Conservation (phyloP, 2,888 invertebrate genomes). For the Nymphalis polychloros region DNA sequence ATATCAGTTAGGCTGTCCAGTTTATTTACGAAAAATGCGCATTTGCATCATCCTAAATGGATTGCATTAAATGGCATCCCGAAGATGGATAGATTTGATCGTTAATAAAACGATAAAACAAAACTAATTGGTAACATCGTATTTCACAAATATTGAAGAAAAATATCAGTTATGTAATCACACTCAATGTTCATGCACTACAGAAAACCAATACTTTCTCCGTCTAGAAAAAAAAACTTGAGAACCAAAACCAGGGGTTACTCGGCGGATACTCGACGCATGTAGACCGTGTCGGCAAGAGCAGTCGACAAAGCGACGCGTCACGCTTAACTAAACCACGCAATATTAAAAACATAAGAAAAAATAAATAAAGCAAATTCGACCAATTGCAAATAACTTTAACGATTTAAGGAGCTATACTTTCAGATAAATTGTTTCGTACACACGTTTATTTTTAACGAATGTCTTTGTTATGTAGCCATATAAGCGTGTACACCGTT, state of each 20-base stretch:
- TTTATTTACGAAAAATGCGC: conserved; percentile 37
- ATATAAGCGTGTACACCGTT: too few species aligned
- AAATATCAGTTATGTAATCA: conserved; percentile 2
- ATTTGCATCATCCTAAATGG: conserved; percentile 45
- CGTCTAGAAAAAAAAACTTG: conserved; percentile 45
- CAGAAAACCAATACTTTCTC: conserved; percentile 47
- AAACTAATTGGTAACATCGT: background rate
- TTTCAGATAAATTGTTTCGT: background rate
- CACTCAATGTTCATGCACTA: conserved; percentile 26
- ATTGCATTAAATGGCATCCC: conserved; percentile 35
- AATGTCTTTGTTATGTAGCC: too few species aligned
- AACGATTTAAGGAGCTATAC: background rate
- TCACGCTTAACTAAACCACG: conserved; percentile 74
- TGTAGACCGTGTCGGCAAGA: conserved; percentile 78
- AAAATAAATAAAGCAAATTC: conserved; percentile 18
- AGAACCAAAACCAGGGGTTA: conserved; percentile 67
- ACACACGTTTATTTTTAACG: too few species aligned
- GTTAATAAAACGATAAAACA: conserved; percentile 6
- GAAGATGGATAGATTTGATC: conserved; percentile 4
- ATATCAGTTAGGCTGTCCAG: conserved; percentile 42
- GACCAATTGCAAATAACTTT: conserved; percentile 11
- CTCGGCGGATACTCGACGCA: conserved; percentile 65
- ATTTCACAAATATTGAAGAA: background rate
- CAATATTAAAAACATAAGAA: conserved; percentile 57
- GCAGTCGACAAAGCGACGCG: conserved; percentile 72